Percentiles rank a stretch among this genome's conserved stretches.
phyloP scores from a whole-genome alignment of 2,888 invertebrate species.

The Tyria jacobaeae region DNA sequence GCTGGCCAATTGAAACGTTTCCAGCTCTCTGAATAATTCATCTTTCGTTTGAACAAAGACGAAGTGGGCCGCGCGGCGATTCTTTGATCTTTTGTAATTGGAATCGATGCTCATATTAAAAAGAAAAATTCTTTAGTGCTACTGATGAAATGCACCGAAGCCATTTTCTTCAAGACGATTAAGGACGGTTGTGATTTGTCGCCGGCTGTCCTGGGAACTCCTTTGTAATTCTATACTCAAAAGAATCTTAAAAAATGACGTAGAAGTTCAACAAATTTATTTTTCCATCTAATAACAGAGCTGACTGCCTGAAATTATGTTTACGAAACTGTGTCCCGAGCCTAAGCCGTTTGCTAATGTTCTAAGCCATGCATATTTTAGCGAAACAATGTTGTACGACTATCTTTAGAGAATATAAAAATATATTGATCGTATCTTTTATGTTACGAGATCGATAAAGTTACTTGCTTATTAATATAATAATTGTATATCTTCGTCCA shows the following conservation, averaged over 20 bases:
- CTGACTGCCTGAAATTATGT: conserved; percentile 41
- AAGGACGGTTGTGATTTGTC: conserved; percentile 74
- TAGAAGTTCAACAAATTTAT: conserved; percentile 24
- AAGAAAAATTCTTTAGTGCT: conserved; percentile 81
- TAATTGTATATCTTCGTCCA: too few species aligned
- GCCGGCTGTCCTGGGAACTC: conserved; percentile 42
- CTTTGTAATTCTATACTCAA: conserved; percentile 38
- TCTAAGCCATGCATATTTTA: conserved; percentile 31
- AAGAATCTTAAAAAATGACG: conserved; percentile 22
- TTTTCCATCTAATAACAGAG: conserved; percentile 31
- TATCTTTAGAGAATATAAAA: background rate
- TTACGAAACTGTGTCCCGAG: conserved; percentile 41
- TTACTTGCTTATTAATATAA: too few species aligned
- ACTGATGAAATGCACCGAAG: conserved; percentile 84
- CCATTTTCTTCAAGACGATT: conserved; percentile 82
- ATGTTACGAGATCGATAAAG: too few species aligned
- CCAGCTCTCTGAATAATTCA: conserved; percentile 87
- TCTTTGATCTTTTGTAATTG: conserved; percentile 87
- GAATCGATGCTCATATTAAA: conserved; percentile 87
- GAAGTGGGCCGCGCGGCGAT: conserved; percentile 86
- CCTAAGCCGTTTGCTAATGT: conserved; percentile 46
- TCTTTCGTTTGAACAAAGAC: conserved; percentile 87
- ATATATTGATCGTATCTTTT: too few species aligned
- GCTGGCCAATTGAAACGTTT: conserved; percentile 87
- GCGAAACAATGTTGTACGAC: background rate